phyloP scores from a whole-genome alignment of 1,140 invertebrate species.

The Orchesella cincta region DNA sequence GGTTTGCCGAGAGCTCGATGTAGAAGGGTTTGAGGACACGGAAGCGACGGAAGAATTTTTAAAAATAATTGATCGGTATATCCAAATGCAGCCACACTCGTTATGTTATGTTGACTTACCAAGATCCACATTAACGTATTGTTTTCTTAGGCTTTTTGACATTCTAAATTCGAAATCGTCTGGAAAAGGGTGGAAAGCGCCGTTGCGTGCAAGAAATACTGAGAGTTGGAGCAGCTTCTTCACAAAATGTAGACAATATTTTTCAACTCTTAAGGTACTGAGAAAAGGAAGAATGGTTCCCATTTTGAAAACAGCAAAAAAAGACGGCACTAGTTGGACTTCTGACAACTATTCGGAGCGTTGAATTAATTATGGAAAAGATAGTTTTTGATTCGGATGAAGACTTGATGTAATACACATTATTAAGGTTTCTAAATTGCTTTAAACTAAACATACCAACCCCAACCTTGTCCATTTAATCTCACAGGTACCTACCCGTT shows the following conservation, averaged over 20 bases:
- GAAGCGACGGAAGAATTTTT: conserved; percentile 31
- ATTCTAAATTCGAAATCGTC: conserved; percentile 39
- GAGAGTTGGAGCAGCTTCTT: conserved; percentile 32
- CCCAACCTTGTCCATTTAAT: conserved; percentile 44
- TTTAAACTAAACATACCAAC: neutral
- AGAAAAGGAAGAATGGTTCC: neutral
- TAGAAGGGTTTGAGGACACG: conserved; percentile 22
- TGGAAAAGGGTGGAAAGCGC: conserved; percentile 37
- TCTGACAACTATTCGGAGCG: conserved; percentile 44
- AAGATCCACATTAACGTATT: neutral
- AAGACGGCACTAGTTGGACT: conserved; percentile 51
- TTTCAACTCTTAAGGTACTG: neutral
- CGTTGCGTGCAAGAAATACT: conserved; percentile 33
- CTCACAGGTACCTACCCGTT: conserved; percentile 44
- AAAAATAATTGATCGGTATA: conserved; percentile 25
- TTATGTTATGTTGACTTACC: neutral
- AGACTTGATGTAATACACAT: neutral
- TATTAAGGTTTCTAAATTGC: neutral
- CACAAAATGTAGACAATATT: neutral
- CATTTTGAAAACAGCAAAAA: conserved; percentile 39
- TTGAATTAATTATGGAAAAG: neutral
- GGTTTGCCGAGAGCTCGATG: conserved; percentile 29
- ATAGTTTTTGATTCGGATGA: neutral
- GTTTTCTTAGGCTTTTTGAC: conserved; percentile 40
- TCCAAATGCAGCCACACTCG: no score